Percentiles rank a stretch among this genome's conserved stretches.
Conservation (phyloP, 2,113 vertebrate genomes). For the Romanogobio albipinnatus region DNA sequence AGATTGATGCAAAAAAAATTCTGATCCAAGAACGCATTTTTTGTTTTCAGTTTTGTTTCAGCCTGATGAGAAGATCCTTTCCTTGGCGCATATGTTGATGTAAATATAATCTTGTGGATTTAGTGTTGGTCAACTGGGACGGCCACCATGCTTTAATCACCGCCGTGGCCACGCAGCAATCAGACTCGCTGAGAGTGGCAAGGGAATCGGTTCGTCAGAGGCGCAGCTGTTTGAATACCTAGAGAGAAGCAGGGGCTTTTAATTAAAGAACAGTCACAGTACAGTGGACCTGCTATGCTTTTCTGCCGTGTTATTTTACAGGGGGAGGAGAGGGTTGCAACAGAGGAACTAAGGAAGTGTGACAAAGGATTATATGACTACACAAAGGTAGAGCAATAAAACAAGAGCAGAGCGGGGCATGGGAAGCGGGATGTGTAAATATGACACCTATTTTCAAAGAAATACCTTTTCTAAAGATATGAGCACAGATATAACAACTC, state of each 20-base stretch:
- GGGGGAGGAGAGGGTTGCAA: neutral
- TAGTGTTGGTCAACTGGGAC: constrained; percentile 25
- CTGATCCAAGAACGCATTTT: neutral
- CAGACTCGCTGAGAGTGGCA: neutral
- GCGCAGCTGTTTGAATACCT: constrained; percentile 9
- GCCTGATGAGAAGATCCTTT: neutral
- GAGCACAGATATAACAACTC: neutral
- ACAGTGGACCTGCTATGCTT: constrained; percentile 1
- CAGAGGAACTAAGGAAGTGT: constrained; percentile 1
- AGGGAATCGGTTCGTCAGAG: constrained; percentile 28
- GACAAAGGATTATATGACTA: neutral
- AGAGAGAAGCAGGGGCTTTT: constrained; percentile 32
- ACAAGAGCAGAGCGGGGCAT: neutral
- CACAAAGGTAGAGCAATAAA: neutral
- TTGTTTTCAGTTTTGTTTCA: neutral
- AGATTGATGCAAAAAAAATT: neutral
- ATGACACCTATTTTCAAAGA: neutral
- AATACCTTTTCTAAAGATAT: neutral
- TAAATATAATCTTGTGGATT: neutral
- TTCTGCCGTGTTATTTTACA: constrained; percentile 6
- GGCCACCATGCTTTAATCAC: constrained; percentile 26
- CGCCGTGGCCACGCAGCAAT: neutral
- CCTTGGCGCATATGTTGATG: neutral
- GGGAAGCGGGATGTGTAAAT: neutral
- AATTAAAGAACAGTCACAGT: constrained; percentile 37